Base-by-base conservation (phyloP, 2,888 invertebrate species). In the Agonum fuliginosum region DNA sequence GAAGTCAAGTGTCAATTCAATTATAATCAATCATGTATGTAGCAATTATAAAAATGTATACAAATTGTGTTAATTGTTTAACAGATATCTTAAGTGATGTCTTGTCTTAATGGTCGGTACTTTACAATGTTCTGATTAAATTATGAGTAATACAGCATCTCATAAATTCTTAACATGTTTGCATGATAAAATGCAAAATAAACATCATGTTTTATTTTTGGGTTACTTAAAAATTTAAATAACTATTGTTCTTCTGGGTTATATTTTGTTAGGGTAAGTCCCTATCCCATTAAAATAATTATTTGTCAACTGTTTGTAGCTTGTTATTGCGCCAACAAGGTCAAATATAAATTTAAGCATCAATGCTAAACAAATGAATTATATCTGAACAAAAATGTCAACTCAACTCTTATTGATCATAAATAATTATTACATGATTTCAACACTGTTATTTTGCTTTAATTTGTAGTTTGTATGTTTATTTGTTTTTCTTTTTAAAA, bases 251-350 rank as follows among this genome's bases (percentile, higher is more conserved):
- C 41, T 67, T n/a, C n/a, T n/a, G n/a, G n/a, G n/a, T n/a, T n/a
- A n/a, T n/a, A n/a, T n/a, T n/a, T n/a, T n/a, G 12, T 10, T 41
- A 67, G 67, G 67, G 67, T 67, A 67, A 67, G 67, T 12, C 67
- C 67, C 67, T 67, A 41, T 67, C n/a, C 20, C 41, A 30, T 62
- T 62, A 30, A 48, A 17, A 22, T 20, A 51, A 30, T 62, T 27
- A 62, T 62, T 62, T 62, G 58, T 62, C 58, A 62, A 62, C 30
- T 27, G 67, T 67, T 65, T 67, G 41, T 67, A 22, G n/a, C 67
- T 67, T 67, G 41, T 67, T 41, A 67, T 37, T 22, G 41, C 10
- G 37, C 4, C 8, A 41, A 67, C 67, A 67, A 67, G 67, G 67
- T 67, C 67, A 41, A 41, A 41, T 41, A 12, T 24, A 58, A 24